These are phyloP conservation scores for Acrobasis consociella DNA, from an alignment of 2,888 invertebrate genomes.

Conservation along the genomic window DNA sequence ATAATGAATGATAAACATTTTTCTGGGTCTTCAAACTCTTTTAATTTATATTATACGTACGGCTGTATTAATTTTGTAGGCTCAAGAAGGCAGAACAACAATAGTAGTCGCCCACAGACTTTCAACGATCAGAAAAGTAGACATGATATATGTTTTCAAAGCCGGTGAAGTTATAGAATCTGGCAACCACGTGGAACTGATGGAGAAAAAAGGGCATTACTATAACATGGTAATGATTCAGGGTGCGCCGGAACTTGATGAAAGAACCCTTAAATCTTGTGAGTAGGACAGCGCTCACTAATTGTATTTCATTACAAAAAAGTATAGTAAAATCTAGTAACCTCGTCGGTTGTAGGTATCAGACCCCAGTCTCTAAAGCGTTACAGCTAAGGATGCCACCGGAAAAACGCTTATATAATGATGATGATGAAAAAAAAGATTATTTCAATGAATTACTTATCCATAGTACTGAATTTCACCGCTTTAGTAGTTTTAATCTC, in stretches of 20 bases:
- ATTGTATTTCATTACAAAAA: too few relatives aligned
- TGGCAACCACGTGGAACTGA: slow-evolving; percentile 87
- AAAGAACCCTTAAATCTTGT: slow-evolving; percentile 33
- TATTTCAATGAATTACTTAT: too few relatives aligned
- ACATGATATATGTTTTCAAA: slow-evolving; percentile 88
- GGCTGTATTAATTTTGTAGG: slow-evolving; percentile 60
- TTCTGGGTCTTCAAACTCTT: too few relatives aligned
- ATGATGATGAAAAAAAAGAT: too few relatives aligned
- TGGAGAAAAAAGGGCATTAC: slow-evolving; percentile 85
- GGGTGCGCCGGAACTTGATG: slow-evolving; percentile 62
- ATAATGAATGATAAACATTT: too few relatives aligned
- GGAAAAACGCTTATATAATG: too few relatives aligned
- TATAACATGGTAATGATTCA: slow-evolving; percentile 88
- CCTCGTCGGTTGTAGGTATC: too few relatives aligned
- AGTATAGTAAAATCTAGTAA: too few relatives aligned
- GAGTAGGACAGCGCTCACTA: neutral
- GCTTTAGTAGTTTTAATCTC: too few relatives aligned
- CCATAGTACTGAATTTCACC: too few relatives aligned
- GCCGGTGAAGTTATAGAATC: slow-evolving; percentile 86
- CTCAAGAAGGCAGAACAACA: slow-evolving; percentile 88
- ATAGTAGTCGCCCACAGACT: slow-evolving; percentile 91
- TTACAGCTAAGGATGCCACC: too few relatives aligned
- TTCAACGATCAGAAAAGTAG: slow-evolving; percentile 88
- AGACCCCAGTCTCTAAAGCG: too few relatives aligned
- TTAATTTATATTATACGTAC: neutral